A percentile compares a stretch with the other conserved stretches of the same genome.
These are phyloP conservation scores for Lophotriccus pileatus DNA, from an alignment of 2,797 vertebrate genomes.

Conservation along the genomic window DNA sequence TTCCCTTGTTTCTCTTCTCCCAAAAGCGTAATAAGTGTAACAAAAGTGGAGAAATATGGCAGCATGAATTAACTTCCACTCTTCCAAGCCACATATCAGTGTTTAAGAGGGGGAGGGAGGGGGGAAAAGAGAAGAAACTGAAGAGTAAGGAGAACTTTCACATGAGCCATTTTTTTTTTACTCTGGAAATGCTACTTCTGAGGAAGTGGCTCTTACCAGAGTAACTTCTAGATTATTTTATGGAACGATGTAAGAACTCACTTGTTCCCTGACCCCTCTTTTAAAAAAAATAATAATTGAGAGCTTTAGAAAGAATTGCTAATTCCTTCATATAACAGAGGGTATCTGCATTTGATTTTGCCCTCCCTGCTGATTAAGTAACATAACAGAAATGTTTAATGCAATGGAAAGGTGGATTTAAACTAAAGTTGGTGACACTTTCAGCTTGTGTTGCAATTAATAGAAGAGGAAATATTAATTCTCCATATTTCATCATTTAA, in stretches of 20 bases:
- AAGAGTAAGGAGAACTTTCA: conserved; percentile 42
- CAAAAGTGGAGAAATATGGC: not conserved
- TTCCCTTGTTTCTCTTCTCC: not conserved
- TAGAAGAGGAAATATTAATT: conserved; percentile 34
- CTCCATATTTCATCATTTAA: conserved; percentile 49
- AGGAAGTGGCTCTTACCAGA: conserved; percentile 30
- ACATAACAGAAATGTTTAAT: not conserved
- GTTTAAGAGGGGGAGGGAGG: not conserved
- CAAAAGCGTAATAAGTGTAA: conserved; percentile 41
- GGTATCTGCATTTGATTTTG: not conserved
- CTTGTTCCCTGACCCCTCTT: not conserved
- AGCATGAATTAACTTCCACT: not conserved
- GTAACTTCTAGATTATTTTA: conserved; percentile 23
- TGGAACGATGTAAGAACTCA: not conserved
- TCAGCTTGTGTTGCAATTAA: conserved; percentile 19
- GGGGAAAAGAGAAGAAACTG: not conserved
- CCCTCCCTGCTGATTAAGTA: not conserved
- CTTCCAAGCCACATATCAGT: conserved; percentile 27
- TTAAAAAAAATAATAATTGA: not conserved
- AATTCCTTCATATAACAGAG: not conserved
- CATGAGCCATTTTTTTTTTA: not conserved
- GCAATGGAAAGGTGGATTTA: not conserved
- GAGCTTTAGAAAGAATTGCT: not conserved
- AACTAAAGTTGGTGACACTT: not conserved
- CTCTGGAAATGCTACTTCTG: not conserved